phyloP scores from a whole-genome alignment of 2,888 invertebrate genomes.

The Yponomeuta sedellus region DNA sequence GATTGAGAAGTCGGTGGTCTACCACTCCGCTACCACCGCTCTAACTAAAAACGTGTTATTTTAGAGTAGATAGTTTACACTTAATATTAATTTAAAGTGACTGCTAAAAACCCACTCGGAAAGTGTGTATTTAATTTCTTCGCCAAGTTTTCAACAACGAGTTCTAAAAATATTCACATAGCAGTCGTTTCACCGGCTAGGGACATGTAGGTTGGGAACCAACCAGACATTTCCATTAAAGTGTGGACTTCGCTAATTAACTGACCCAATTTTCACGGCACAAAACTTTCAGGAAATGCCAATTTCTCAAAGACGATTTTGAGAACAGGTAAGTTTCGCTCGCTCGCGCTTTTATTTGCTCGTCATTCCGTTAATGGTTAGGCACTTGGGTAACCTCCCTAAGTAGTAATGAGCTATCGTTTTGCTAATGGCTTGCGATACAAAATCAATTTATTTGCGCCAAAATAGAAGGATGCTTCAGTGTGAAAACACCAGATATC shows the following conservation, averaged over 20 bases:
- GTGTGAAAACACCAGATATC: not conserved
- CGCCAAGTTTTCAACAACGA: not conserved
- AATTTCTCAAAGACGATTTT: conserved; percentile 41
- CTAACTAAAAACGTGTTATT: not conserved
- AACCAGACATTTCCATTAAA: conserved; percentile 59
- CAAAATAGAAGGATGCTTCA: not conserved
- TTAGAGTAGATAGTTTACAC: not conserved
- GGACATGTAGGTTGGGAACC: not conserved
- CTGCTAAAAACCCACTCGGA: not conserved
- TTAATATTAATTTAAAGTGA: not conserved
- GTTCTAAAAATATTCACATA: conserved; percentile 17
- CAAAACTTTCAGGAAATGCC: conserved; percentile 46
- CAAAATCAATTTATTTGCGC: not conserved
- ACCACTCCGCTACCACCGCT: too few species aligned
- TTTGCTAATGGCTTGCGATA: not conserved
- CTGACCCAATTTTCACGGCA: conserved; percentile 29
- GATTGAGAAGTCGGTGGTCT: too few species aligned
- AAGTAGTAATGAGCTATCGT: not conserved
- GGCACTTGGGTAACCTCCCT: not conserved
- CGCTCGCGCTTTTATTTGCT: conserved; percentile 22
- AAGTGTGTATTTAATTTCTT: not conserved
- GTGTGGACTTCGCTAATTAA: conserved; percentile 49
- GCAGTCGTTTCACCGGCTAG: not conserved
- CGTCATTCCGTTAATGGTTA: not conserved
- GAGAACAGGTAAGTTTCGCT: conserved; percentile 26